Percentiles rank a stretch among this genome's conserved stretches.
phyloP scores from a whole-genome alignment of 2,797 vertebrate genomes.

The Sebastes taczanowskii region DNA sequence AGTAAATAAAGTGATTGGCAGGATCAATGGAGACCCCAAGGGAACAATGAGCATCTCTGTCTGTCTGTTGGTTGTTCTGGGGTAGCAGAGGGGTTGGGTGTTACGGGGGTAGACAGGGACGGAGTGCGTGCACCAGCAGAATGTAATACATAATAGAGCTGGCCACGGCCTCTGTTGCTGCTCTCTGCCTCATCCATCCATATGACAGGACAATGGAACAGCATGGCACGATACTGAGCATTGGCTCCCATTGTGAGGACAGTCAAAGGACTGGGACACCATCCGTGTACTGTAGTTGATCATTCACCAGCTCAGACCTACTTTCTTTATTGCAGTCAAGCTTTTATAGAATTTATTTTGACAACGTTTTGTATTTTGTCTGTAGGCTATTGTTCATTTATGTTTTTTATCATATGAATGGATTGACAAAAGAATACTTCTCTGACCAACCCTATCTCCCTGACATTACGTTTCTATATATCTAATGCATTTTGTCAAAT shows the following conservation, averaged over 20 bases:
- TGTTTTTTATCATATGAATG: not conserved
- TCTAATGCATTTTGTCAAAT: not conserved
- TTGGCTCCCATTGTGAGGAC: slow-evolving; percentile 52
- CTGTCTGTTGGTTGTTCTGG: not conserved
- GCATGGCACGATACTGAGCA: slow-evolving; percentile 45
- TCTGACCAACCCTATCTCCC: not conserved
- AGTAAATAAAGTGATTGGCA: slow-evolving; percentile 76
- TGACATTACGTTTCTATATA: not conserved
- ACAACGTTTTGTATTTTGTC: not conserved
- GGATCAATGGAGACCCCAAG: slow-evolving; percentile 61
- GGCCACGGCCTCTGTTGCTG: slow-evolving; percentile 33
- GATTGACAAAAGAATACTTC: not conserved
- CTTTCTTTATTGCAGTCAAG: not conserved
- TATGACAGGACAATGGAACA: slow-evolving; percentile 66
- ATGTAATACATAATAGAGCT: slow-evolving; percentile 57
- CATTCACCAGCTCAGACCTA: slow-evolving; percentile 19
- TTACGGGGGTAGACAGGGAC: slow-evolving; percentile 14
- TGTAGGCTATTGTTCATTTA: not conserved
- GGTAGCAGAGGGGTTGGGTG: not conserved
- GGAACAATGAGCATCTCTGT: slow-evolving; percentile 58
- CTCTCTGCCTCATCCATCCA: slow-evolving; percentile 59
- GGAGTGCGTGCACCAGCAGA: slow-evolving; percentile 37
- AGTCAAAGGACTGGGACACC: slow-evolving; percentile 36
- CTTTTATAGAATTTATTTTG: not conserved
- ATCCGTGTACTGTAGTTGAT: slow-evolving; percentile 23